These are phyloP conservation scores for Corythornis cristatus DNA, from an alignment of 2,113 vertebrate species.

Conservation along the genomic window DNA sequence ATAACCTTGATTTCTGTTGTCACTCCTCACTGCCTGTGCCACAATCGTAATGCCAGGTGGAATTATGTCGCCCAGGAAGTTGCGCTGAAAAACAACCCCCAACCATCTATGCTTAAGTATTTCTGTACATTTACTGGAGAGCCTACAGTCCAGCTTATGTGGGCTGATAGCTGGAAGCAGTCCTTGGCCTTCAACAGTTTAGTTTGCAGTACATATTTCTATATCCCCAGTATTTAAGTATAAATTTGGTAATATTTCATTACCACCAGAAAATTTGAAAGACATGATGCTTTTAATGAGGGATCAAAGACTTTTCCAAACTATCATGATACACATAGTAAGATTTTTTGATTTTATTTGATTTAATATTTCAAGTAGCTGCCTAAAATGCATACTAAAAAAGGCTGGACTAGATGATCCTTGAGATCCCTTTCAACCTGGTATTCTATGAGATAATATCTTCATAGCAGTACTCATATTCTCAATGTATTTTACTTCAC, in stretches of 20 bases:
- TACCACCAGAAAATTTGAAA: not conserved
- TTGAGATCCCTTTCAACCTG: no score
- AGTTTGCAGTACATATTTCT: not conserved
- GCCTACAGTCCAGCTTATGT: not conserved
- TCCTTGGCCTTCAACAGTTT: not conserved
- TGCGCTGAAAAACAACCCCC: conserved; percentile 62
- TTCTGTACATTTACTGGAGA: not conserved
- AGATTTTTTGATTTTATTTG: not conserved
- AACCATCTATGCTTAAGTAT: conserved; percentile 34
- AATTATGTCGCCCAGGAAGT: conserved; percentile 36
- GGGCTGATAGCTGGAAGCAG: not conserved
- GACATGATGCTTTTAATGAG: not conserved
- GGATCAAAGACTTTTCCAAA: not conserved
- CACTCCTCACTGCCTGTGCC: conserved; percentile 62
- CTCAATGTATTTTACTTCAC: not conserved
- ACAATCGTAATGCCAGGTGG: conserved; percentile 60
- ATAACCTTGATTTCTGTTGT: conserved; percentile 70
- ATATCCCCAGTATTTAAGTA: not conserved
- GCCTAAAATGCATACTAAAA: not conserved
- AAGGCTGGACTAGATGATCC: no score
- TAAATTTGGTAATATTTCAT: not conserved
- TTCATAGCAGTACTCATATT: not conserved
- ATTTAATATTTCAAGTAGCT: not conserved
- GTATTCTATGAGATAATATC: not conserved
- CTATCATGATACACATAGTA: not conserved